Conservation (phyloP, 2,888 invertebrate species). For the Caradrina kadenii region DNA sequence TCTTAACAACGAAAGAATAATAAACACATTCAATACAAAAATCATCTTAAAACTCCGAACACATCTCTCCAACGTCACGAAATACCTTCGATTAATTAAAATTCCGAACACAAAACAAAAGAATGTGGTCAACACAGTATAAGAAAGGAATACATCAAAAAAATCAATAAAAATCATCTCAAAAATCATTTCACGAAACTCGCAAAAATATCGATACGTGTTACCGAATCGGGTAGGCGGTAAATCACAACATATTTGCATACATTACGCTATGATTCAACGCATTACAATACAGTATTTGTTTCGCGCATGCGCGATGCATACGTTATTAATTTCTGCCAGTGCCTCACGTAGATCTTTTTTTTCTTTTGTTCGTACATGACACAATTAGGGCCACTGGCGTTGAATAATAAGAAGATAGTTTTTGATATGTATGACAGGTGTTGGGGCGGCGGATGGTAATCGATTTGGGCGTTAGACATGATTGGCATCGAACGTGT, state of each 20-base stretch:
- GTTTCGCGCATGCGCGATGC: constrained; percentile 71
- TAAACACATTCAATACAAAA: constrained; percentile 21
- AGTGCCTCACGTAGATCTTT: constrained; percentile 52
- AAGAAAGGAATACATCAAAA: constrained; percentile 39
- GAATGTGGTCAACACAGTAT: constrained; percentile 47
- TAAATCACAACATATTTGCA: constrained; percentile 77
- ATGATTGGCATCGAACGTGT: constrained; percentile 25
- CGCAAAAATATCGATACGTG: constrained; percentile 45
- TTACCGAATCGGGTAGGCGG: constrained; percentile 62
- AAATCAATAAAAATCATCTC: constrained; percentile 42
- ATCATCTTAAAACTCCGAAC: constrained; percentile 28
- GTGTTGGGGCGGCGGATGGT: constrained; percentile 17
- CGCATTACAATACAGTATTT: constrained; percentile 81
- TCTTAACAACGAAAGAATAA: constrained; percentile 30
- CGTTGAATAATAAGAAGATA: constrained; percentile 55
- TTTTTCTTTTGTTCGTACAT: constrained; percentile 63
- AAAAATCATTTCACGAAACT: constrained; percentile 42
- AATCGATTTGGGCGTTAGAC: constrained; percentile 33
- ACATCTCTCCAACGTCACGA: constrained; percentile 38
- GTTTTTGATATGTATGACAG: constrained; percentile 56
- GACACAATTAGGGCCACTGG: constrained; percentile 61
- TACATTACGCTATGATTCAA: constrained; percentile 81
- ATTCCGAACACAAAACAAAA: constrained; percentile 39
- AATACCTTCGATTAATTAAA: constrained; percentile 37
- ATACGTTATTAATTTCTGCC: constrained; percentile 69